Percentiles rank a stretch among this genome's conserved stretches.
phyloP scores from a whole-genome alignment of 2,888 invertebrate genomes.

The Ctena decussata region DNA sequence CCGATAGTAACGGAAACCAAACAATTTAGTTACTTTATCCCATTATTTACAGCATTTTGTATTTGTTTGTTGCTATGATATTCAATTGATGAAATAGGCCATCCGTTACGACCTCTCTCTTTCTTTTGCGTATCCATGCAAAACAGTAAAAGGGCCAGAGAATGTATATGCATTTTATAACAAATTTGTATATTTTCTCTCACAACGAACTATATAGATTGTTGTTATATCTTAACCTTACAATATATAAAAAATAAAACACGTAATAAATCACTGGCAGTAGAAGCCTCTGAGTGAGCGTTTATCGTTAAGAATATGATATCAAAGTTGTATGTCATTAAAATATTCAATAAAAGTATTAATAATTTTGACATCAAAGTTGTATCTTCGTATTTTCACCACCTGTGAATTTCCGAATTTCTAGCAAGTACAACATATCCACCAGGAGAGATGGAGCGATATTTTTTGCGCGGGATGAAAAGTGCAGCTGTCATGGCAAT shows the following conservation, averaged over 20 bases:
- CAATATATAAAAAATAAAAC: not conserved
- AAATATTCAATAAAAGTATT: not conserved
- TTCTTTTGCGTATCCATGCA: too few relatives aligned
- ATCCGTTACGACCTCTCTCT: too few relatives aligned
- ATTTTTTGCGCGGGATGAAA: conserved; percentile 41
- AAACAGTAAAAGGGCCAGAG: too few relatives aligned
- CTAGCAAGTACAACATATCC: not conserved
- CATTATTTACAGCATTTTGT: too few relatives aligned
- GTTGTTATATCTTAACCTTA: too few relatives aligned
- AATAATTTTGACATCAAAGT: conserved; percentile 9
- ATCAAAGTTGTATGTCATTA: not conserved
- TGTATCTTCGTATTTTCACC: not conserved
- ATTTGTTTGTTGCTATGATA: too few relatives aligned
- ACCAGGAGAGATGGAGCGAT: not conserved
- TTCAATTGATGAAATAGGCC: too few relatives aligned
- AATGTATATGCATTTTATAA: too few relatives aligned
- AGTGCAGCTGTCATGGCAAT: conserved; percentile 35
- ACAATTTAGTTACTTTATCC: too few relatives aligned
- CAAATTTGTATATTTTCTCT: too few relatives aligned
- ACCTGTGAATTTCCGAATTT: not conserved
- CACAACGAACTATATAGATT: too few relatives aligned
- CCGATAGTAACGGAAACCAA: not conserved
- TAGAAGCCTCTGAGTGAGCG: not conserved
- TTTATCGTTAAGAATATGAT: not conserved
- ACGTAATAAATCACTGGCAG: not conserved